Conservation (phyloP, 2,113 vertebrate species). For the Prunella fulvescens region DNA sequence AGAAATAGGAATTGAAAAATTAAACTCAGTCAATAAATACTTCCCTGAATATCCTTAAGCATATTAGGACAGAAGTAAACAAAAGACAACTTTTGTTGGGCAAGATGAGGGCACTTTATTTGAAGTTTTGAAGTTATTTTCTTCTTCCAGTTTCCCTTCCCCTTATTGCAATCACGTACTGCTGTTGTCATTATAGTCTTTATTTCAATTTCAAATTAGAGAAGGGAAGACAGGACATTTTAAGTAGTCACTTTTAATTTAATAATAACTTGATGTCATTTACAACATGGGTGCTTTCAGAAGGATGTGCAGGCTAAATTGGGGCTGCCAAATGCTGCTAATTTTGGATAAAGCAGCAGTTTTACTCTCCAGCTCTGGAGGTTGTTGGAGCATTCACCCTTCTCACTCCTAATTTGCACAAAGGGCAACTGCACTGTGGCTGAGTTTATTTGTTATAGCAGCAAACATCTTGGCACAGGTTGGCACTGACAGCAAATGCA, state of each 20-base stretch:
- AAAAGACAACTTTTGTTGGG: background rate
- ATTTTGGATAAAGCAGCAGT: background rate
- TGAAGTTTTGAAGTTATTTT: background rate
- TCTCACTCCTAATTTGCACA: background rate
- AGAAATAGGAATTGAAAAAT: background rate
- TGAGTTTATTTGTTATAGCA: background rate
- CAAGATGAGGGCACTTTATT: rapidly evolving
- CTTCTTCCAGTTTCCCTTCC: background rate
- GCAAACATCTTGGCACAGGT: background rate
- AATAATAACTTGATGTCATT: background rate
- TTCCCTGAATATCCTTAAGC: background rate
- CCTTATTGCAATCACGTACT: background rate
- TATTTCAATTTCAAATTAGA: background rate
- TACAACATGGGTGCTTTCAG: background rate
- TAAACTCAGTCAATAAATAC: background rate
- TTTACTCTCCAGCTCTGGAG: background rate
- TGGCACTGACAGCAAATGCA: background rate
- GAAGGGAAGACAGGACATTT: background rate
- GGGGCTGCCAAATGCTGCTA: background rate
- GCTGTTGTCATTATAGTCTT: background rate
- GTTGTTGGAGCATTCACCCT: background rate
- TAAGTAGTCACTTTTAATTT: background rate
- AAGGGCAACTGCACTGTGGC: background rate
- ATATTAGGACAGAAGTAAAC: background rate
- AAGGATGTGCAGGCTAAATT: background rate